These are phyloP conservation scores for Eulithis testata DNA, from an alignment of 2,888 invertebrate genomes.

Conservation along the genomic window DNA sequence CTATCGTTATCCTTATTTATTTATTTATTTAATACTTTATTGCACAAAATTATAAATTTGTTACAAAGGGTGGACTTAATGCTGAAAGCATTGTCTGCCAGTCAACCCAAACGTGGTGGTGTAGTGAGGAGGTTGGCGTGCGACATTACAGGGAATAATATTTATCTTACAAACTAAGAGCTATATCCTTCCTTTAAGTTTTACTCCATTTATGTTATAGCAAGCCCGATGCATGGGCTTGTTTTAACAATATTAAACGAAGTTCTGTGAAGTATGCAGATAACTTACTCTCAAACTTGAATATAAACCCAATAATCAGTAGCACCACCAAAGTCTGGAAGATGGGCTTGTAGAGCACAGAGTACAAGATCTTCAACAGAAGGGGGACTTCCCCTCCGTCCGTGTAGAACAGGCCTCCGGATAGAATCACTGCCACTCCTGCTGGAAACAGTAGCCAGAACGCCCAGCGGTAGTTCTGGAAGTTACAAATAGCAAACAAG, in stretches of 20 bases:
- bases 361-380: slow-evolving; percentile 56
- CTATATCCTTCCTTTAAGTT: too few relatives aligned
- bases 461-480: slow-evolving; percentile 61
- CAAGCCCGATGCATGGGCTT: too few relatives aligned
- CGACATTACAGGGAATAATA: too few relatives aligned
- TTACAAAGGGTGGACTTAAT: too few relatives aligned
- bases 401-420: slow-evolving; percentile 69
- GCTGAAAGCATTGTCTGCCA: too few relatives aligned
- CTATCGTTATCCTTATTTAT: too few relatives aligned
- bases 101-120: too few relatives aligned
- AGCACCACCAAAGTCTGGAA: slow-evolving; percentile 60
- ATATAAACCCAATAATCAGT: slow-evolving; percentile 59
- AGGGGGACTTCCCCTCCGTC: slow-evolving; percentile 48
- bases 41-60: too few relatives aligned
- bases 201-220: too few relatives aligned
- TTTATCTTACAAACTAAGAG: too few relatives aligned
- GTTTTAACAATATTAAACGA: background rate
- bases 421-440: slow-evolving; percentile 62
- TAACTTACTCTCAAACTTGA: slow-evolving; percentile 70
- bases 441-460: slow-evolving; percentile 63
- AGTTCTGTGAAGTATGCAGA: background rate
- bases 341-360: slow-evolving; percentile 63
- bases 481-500: slow-evolving; percentile 5
- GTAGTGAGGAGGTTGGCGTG: too few relatives aligned
- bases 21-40: too few relatives aligned